A percentile compares a stretch with the other conserved stretches of the same genome.
Conservation (phyloP, 2,888 invertebrate species). For the Apodemia duryi region DNA sequence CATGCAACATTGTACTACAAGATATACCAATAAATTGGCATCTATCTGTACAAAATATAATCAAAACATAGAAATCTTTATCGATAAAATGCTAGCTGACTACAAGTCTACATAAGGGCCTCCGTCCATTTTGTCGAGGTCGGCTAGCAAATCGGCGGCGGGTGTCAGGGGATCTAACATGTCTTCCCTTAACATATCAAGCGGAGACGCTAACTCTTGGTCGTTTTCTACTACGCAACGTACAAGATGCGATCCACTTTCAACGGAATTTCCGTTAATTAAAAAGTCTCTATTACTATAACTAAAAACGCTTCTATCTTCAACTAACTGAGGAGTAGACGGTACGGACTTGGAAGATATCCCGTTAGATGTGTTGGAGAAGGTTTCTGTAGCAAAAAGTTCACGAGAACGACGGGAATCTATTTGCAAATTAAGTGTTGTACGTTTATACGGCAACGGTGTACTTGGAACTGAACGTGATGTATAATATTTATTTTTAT, state of each 20-base stretch:
- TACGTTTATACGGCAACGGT: constrained; percentile 77
- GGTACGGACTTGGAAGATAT: constrained; percentile 87
- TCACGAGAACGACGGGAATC: constrained; percentile 62
- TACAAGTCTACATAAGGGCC: constrained; percentile 72
- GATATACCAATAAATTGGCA: constrained; percentile 56
- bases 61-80: constrained; percentile 39
- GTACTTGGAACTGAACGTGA: constrained; percentile 86
- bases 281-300: constrained; percentile 81
- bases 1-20: constrained; percentile 61
- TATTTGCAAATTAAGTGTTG: constrained; percentile 56
- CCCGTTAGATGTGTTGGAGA: constrained; percentile 60
- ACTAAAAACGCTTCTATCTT: constrained; percentile 76
- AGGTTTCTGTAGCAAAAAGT: constrained; percentile 52
- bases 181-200: constrained; percentile 67
- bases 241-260: constrained; percentile 50
- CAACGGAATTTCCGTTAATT: constrained; percentile 81
- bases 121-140: constrained; percentile 69
- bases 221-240: constrained; percentile 51
- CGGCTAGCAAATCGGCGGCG: constrained; percentile 58
- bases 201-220: constrained; percentile 53
- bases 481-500: constrained; percentile 68
- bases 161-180: constrained; percentile 63
- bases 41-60: constrained; percentile 55
- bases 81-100: constrained; percentile 42
- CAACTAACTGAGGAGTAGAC: constrained; percentile 83